Conservation (phyloP, 2,888 invertebrate genomes). For the Nomada flava region DNA sequence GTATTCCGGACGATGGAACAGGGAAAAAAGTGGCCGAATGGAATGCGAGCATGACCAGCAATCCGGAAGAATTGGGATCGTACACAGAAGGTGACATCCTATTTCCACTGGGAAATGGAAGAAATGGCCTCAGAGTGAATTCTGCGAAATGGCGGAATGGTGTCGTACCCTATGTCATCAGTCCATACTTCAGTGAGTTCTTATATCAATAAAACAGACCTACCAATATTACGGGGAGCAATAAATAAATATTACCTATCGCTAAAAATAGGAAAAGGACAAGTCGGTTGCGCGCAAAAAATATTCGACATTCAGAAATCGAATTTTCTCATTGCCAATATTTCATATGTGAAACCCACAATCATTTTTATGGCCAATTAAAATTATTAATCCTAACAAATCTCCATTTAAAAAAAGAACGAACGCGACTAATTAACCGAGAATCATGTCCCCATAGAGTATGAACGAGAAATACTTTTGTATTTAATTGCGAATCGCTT, state of each 20-base stretch:
- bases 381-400: neutral
- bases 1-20: constrained; percentile 75
- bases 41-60: constrained; percentile 86
- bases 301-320: no score
- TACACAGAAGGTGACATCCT: constrained; percentile 92
- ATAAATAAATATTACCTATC: no score
- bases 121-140: constrained; percentile 87
- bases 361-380: neutral
- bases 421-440: neutral
- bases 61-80: constrained; percentile 92
- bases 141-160: constrained; percentile 88
- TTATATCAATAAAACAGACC: neutral
- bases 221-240: no score
- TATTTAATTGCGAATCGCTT: neutral
- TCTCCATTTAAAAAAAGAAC: neutral
- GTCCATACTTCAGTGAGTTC: constrained; percentile 86
- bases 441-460: neutral
- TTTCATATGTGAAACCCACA: no score
- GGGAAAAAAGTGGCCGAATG: constrained; percentile 86
- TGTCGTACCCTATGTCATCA: constrained; percentile 89
- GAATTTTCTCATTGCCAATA: no score
- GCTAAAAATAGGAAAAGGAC: neutral
- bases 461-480: neutral
- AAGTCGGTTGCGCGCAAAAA: no score
- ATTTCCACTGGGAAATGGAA: constrained; percentile 84